Percentiles rank a stretch among this genome's conserved stretches.
Conservation (phyloP, 2,797 vertebrate genomes). For the Gallinago nigripennis region DNA sequence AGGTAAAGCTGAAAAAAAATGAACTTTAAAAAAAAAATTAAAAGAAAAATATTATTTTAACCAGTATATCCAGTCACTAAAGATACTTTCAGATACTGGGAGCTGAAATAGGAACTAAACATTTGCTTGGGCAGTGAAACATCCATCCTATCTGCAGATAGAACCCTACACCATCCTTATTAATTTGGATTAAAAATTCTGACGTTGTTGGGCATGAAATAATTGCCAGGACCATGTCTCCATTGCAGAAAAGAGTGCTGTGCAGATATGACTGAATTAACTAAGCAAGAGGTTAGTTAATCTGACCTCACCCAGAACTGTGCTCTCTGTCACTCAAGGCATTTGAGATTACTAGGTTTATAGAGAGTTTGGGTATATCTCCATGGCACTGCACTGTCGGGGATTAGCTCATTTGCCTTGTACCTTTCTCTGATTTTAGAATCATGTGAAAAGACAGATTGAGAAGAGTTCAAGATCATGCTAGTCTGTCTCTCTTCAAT, state of each 20-base stretch:
- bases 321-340: not conserved
- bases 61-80: not conserved
- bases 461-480: not conserved
- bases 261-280: not conserved
- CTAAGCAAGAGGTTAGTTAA: not conserved
- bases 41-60: not conserved
- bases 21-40: not conserved
- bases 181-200: not conserved
- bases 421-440: not conserved
- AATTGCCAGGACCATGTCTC: not conserved
- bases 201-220: not conserved
- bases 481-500: not conserved
- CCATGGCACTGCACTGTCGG: not conserved
- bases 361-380: not conserved
- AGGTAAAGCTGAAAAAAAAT: not conserved
- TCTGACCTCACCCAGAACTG: not conserved
- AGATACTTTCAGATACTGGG: not conserved
- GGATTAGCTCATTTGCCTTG: not conserved
- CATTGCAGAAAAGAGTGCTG: not conserved
- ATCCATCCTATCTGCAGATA: not conserved
- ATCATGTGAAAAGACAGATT: not conserved
- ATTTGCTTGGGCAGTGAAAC: not conserved
- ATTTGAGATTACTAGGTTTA: not conserved
- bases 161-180: not conserved
- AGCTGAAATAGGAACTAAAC: not conserved